Evolutionary conservation across 2,888 invertebrate species (phyloP).

Genomic region (Neria commutata): DNA sequence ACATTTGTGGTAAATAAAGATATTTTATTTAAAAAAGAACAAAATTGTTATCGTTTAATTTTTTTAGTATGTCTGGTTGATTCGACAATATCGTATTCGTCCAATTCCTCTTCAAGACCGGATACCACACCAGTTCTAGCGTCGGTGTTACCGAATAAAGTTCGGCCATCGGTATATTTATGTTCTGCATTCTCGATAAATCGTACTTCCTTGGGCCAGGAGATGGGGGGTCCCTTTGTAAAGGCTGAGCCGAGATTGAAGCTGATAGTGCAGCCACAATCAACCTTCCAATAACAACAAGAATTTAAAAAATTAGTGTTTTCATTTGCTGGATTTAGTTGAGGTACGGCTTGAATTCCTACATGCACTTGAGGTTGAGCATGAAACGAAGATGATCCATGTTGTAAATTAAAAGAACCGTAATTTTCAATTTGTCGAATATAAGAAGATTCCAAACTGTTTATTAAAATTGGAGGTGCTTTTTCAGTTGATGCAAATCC

Average conservation of each 20-base stretch:
- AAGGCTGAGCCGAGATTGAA: conserved; percentile 2
- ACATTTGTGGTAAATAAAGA: too few relatives aligned
- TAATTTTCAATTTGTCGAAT: too few relatives aligned
- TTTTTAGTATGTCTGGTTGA: too few relatives aligned
- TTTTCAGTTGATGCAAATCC: too few relatives aligned
- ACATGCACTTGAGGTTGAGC: conserved; percentile 11
- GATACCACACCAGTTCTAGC: conserved; percentile 4
- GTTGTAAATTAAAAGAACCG: not conserved
- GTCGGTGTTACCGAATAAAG: conserved; percentile 8
- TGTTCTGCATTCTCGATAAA: conserved; percentile 5
- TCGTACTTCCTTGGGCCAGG: conserved; percentile 6
- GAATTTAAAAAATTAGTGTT: conserved; percentile 5
- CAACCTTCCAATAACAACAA: conserved; percentile 3
- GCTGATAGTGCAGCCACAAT: not conserved
- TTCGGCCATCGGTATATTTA: conserved; percentile 7
- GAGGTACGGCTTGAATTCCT: conserved; percentile 5
- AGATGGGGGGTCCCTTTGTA: not conserved
- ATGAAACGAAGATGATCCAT: not conserved
- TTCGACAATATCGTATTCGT: too few relatives aligned
- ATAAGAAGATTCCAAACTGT: too few relatives aligned
- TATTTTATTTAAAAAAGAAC: too few relatives aligned
- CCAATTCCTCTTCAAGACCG: too few relatives aligned
- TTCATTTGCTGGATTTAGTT: too few relatives aligned
- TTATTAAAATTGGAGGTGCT: too few relatives aligned
- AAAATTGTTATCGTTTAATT: not conserved